Evolutionary conservation across 1,140 invertebrate genomes (phyloP).

Genomic region (Drosophila truncata): DNA sequence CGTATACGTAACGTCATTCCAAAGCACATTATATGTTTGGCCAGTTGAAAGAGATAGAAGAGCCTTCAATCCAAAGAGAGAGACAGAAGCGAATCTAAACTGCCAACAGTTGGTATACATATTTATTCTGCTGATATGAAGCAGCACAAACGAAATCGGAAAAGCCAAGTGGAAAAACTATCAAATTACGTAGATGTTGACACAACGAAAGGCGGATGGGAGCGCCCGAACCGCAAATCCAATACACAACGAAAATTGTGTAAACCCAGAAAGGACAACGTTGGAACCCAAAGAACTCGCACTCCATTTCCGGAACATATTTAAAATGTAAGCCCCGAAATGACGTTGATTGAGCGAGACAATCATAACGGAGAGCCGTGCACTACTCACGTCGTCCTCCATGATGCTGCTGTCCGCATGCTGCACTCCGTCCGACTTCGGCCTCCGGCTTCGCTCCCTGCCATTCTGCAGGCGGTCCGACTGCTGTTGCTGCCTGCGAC

Average conservation of each 20-base stretch:
- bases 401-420: constrained; percentile 84
- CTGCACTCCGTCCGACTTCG: constrained; percentile 79
- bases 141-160: constrained; percentile 37
- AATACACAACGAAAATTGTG: constrained; percentile 54
- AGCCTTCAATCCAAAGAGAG: background rate
- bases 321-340: constrained; percentile 63
- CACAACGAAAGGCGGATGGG: constrained; percentile 26
- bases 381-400: constrained; percentile 79
- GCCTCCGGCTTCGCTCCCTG: constrained; percentile 73
- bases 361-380: constrained; percentile 35
- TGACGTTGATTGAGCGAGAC: constrained; percentile 45
- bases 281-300: constrained; percentile 1
- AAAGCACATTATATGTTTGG: constrained; percentile 69
- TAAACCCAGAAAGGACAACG: constrained; percentile 38
- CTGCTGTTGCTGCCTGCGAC: constrained; percentile 70
- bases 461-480: constrained; percentile 72
- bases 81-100: constrained; percentile 39
- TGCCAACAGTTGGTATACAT: constrained; percentile 52
- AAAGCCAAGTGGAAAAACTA: constrained; percentile 76
- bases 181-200: constrained; percentile 76
- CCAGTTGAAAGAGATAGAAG: constrained; percentile 14
- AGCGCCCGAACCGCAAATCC: constrained; percentile 42
- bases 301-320: constrained; percentile 49
- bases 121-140: constrained; percentile 65
- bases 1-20: constrained; percentile 73